These are phyloP conservation scores for Colletes latitarsis DNA, from an alignment of 1,140 invertebrate species.

Conservation along the genomic window DNA sequence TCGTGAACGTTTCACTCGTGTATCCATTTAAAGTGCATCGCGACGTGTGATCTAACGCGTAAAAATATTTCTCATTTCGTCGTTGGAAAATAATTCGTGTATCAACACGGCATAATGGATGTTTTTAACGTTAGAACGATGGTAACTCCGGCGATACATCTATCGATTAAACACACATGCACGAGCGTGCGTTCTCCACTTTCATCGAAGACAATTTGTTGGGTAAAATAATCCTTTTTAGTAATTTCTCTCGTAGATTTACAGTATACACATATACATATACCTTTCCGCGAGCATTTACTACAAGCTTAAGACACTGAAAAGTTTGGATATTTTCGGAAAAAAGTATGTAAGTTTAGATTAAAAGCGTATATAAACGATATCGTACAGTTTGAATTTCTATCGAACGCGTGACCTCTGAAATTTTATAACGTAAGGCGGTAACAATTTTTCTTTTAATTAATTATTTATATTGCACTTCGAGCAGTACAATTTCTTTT, in stretches of 20 bases:
- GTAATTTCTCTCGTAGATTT: neutral
- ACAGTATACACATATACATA: neutral
- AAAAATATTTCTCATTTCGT: conserved; percentile 65
- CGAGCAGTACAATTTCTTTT: too few species aligned
- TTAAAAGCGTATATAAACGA: neutral
- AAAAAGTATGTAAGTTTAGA: neutral
- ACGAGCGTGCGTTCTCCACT: neutral
- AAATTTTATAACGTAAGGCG: too few species aligned
- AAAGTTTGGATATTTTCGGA: too few species aligned
- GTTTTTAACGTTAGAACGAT: conserved; percentile 48
- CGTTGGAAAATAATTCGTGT: conserved; percentile 66
- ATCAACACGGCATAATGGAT: conserved; percentile 58
- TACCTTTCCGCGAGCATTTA: neutral
- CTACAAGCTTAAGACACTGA: too few species aligned
- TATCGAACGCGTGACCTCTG: too few species aligned
- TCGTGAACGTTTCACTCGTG: neutral
- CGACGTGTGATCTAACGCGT: conserved; percentile 58
- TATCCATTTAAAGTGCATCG: conserved; percentile 31
- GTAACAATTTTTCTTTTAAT: too few species aligned
- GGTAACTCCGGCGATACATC: conserved; percentile 55
- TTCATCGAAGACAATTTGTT: neutral
- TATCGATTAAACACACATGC: conserved; percentile 61
- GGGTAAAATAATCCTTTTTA: neutral
- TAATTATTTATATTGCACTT: too few species aligned
- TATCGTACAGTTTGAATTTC: neutral